Conservation (phyloP, 2,113 vertebrate species). For the Phalacrocorax brasilianus region DNA sequence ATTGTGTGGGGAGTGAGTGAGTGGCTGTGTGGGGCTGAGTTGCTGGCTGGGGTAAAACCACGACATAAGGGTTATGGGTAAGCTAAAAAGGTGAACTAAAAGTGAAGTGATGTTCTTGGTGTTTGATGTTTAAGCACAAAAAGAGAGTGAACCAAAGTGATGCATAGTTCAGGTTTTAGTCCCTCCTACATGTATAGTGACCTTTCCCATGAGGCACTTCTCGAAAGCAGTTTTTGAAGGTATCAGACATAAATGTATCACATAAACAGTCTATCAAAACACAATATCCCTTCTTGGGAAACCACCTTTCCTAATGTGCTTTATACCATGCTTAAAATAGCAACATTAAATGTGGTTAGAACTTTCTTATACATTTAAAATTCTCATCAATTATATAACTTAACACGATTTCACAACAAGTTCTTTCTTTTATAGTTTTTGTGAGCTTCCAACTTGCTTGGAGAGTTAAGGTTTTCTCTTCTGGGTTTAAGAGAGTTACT, state of each 20-base stretch:
- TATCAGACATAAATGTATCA: background rate
- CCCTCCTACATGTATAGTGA: background rate
- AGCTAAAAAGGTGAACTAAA: conserved; percentile 26
- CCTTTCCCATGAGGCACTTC: background rate
- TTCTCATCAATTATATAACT: background rate
- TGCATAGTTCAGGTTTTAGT: background rate
- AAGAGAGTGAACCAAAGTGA: background rate
- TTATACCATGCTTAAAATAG: background rate
- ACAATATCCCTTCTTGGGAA: background rate
- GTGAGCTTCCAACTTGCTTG: background rate
- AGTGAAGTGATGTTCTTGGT: conserved; percentile 32
- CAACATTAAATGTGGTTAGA: background rate
- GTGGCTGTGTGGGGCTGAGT: too few species aligned
- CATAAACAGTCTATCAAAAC: background rate
- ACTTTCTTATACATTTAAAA: background rate
- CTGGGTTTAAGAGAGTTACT: conserved; percentile 27
- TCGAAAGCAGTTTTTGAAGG: background rate
- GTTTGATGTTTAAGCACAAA: conserved; percentile 45
- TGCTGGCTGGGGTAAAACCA: background rate
- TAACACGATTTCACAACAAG: background rate
- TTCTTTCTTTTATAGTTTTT: background rate
- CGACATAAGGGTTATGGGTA: background rate
- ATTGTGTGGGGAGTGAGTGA: background rate
- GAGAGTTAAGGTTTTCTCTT: conserved; percentile 26
- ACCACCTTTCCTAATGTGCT: background rate